A percentile compares a stretch with the other conserved stretches of the same genome.
Conservation (phyloP, 2,113 vertebrate genomes). For the Dasyprocta punctata region DNA sequence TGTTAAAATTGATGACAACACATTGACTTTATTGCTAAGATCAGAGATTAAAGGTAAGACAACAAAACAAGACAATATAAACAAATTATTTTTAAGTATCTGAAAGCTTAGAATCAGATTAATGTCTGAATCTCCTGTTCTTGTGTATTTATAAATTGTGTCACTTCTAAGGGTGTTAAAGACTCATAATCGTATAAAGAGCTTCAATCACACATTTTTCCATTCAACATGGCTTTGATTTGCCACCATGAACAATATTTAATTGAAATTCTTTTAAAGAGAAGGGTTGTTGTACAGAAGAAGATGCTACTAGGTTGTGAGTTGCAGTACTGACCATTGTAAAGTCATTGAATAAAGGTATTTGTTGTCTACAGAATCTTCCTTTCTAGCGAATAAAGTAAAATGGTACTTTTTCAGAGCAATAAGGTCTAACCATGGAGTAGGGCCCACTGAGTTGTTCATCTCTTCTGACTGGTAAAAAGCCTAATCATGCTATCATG, state of each 20-base stretch:
- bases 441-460: background rate
- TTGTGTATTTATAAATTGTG: background rate
- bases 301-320: slow-evolving; percentile 42
- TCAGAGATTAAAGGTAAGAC: background rate
- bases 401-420: slow-evolving; percentile 47
- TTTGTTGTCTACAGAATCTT: slow-evolving; percentile 13
- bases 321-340: background rate
- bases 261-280: slow-evolving; percentile 46
- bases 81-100: slow-evolving; percentile 1
- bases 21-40: background rate
- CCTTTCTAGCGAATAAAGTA: slow-evolving; percentile 59
- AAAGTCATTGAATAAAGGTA: background rate
- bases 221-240: background rate
- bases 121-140: background rate
- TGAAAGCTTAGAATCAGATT: background rate
- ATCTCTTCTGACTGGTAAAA: background rate
- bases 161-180: background rate
- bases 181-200: background rate
- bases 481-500: background rate
- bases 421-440: background rate
- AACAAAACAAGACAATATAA: background rate
- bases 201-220: background rate
- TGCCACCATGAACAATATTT: background rate
- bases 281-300: background rate
- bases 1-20: background rate